Evolutionary conservation across 1,140 invertebrate species (phyloP).

Genomic region (Drosophila watanabei): DNA sequence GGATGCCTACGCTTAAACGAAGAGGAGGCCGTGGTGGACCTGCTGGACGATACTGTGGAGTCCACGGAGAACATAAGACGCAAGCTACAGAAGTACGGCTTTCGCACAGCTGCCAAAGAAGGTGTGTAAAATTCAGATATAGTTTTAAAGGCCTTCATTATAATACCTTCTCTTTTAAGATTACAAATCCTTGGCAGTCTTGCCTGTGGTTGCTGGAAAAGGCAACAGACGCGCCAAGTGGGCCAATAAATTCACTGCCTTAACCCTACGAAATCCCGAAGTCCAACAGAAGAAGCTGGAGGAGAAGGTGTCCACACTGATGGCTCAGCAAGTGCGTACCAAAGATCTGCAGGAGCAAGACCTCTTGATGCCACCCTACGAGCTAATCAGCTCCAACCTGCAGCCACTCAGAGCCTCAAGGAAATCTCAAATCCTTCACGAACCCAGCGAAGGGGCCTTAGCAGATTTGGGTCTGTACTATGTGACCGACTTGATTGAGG

Average conservation of each 20-base stretch:
- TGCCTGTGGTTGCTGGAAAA: conserved; percentile 26
- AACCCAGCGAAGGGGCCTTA: conserved; percentile 23
- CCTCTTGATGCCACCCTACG: neutral
- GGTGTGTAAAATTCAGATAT: conserved; percentile 32
- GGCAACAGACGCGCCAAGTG: conserved; percentile 59
- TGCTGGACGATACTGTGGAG: conserved; percentile 25
- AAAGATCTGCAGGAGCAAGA: conserved; percentile 15
- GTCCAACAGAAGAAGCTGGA: conserved; percentile 64
- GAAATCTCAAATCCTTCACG: conserved; percentile 28
- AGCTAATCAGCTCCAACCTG: conserved; percentile 41
- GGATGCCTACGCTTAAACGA: conserved; percentile 19
- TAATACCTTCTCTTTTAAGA: conserved; percentile 35
- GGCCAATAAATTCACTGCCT: conserved; percentile 79
- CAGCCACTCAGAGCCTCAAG: neutral
- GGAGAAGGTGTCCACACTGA: conserved; percentile 46
- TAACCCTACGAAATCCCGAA: conserved; percentile 66
- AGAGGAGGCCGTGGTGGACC: conserved; percentile 49
- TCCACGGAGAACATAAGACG: conserved; percentile 55
- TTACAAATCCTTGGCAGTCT: conserved; percentile 54
- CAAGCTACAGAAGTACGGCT: conserved; percentile 73
- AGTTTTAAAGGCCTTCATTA: neutral
- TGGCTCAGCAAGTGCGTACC: conserved; percentile 58
- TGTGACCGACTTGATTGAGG: conserved; percentile 62
- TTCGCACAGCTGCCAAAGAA: conserved; percentile 65
- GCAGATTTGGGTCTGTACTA: conserved; percentile 50